phyloP scores from a whole-genome alignment of 2,797 vertebrate species.

The Takifugu ocellatus region DNA sequence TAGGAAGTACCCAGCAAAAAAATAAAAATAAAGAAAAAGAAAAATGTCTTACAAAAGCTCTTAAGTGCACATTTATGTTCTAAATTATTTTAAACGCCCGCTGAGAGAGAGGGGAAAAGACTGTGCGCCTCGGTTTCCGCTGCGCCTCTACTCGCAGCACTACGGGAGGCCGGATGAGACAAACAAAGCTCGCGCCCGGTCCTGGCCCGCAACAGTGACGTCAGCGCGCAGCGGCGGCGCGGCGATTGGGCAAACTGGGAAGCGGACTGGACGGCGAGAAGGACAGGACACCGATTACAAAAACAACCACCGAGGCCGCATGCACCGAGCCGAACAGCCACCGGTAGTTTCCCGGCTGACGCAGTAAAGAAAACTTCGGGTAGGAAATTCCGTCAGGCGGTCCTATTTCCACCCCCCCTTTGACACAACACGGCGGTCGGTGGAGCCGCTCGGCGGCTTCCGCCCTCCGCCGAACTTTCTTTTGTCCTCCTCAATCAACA shows the following conservation, averaged over 20 bases:
- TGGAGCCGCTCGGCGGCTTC: slow-evolving; percentile 31
- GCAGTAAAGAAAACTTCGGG: slow-evolving; percentile 39
- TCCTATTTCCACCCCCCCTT: fast-evolving
- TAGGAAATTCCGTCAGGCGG: slow-evolving; percentile 24
- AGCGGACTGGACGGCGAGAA: slow-evolving; percentile 41
- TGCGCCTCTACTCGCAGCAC: slow-evolving; percentile 26
- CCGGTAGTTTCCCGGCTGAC: slow-evolving; percentile 14
- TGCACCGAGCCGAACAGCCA: slow-evolving; percentile 28
- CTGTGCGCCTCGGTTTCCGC: not conserved
- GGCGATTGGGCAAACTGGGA: slow-evolving; percentile 62
- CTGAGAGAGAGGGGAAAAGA: not conserved
- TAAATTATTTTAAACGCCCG: not conserved
- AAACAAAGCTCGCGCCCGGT: slow-evolving; percentile 68
- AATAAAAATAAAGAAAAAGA: too few species aligned
- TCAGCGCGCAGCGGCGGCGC: slow-evolving; percentile 53
- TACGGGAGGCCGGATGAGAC: slow-evolving; percentile 45
- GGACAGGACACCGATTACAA: slow-evolving; percentile 39
- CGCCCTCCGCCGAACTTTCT: slow-evolving; percentile 68
- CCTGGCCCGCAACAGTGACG: slow-evolving; percentile 78
- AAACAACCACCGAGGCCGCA: slow-evolving; percentile 40
- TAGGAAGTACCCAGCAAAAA: too few species aligned
- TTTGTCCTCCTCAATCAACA: slow-evolving; percentile 72
- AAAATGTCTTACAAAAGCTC: not conserved
- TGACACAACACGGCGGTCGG: not conserved
- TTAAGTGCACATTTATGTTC: not conserved